Evolutionary conservation across 2,888 invertebrate species (phyloP), one percentile per base, ranked within the genome.

Genomic region (Euspilapteryx auroguttella): DNA sequence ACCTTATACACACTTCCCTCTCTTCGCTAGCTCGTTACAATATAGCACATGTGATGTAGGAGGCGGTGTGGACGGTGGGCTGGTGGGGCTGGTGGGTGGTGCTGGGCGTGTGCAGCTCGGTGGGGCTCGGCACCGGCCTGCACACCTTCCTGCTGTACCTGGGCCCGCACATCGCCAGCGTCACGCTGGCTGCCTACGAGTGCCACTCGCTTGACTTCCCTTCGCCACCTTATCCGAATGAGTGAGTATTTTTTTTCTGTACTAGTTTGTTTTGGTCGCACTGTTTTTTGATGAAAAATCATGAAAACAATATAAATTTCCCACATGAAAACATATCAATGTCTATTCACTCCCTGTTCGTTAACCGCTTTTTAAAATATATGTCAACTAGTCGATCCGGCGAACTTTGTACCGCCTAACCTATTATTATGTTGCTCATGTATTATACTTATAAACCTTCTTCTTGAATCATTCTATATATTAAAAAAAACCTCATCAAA

Each of bases 161-260:
- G 52, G 99, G 99, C n/a, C 99, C 99, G 15, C 97, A 98, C 56
- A 99, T 99, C 73, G 98, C 98, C 32, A 83, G 92, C 32, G 99
- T 99, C 24, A 99, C 99, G 3, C 78, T 99, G 51, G 99, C 99
- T 10, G 99, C 96, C 0, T 97, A 96, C 61, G 98, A 99, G 66
- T 99, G 99, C 61, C 89, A 90, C 27, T 83, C 89, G 13, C 80
- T 98, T 20, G 86, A 96, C 64, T 99, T 99, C 58, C 99, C 98
- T 0, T 86, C 89, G 45, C 99, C 99, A 26, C 99, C 99, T 0
- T 99, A 99, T 78, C 99, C 99, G 12, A 94, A 94, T 54, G 91
- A 96, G 89, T 93, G 59, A 83, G 68, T 63, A 5, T 13, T 14
- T 17, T 17, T 17, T 17, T 17, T 17, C 8, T 6, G 8, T 17